phyloP scores from a whole-genome alignment of 2,888 invertebrate genomes.

The Drosophila melanosoma region DNA sequence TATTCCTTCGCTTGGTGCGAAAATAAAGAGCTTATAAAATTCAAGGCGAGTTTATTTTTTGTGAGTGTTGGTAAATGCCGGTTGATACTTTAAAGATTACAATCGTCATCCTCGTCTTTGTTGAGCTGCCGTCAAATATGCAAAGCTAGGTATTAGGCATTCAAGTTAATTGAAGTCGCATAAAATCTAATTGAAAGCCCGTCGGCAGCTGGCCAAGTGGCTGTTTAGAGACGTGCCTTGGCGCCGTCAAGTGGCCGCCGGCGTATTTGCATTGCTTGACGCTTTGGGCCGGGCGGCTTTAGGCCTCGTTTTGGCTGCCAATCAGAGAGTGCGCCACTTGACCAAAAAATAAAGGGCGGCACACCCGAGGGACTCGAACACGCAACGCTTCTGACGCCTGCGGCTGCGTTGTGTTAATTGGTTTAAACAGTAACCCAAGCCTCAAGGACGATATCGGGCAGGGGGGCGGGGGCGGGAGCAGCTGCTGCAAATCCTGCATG shows the following conservation, averaged over 20 bases:
- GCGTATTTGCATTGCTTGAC: conserved; percentile 68
- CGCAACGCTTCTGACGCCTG: conserved; percentile 40
- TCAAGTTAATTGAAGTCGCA: conserved; percentile 47
- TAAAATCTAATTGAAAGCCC: conserved; percentile 55
- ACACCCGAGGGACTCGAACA: conserved; percentile 49
- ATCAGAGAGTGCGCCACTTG: conserved; percentile 32
- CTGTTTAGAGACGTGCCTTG: conserved; percentile 36
- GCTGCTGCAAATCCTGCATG: conserved; percentile 59
- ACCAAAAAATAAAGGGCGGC: conserved; percentile 20
- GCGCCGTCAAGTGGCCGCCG: conserved; percentile 63
- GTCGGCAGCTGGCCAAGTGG: background rate
- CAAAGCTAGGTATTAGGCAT: conserved; percentile 35
- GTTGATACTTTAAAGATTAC: background rate
- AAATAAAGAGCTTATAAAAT: background rate
- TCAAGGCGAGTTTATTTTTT: background rate
- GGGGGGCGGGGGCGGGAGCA: conserved; percentile 12
- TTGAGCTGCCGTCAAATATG: conserved; percentile 21
- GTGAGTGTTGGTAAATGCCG: background rate
- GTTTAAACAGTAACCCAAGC: conserved; percentile 77
- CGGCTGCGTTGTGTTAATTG: conserved; percentile 68
- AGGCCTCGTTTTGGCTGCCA: conserved; percentile 32
- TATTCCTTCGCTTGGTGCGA: background rate
- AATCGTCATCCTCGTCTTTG: conserved; percentile 2
- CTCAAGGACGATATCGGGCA: conserved; percentile 10
- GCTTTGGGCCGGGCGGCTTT: conserved; percentile 27